Conservation (phyloP, 2,888 invertebrate species). For the Dorcus parallelipipedus region DNA sequence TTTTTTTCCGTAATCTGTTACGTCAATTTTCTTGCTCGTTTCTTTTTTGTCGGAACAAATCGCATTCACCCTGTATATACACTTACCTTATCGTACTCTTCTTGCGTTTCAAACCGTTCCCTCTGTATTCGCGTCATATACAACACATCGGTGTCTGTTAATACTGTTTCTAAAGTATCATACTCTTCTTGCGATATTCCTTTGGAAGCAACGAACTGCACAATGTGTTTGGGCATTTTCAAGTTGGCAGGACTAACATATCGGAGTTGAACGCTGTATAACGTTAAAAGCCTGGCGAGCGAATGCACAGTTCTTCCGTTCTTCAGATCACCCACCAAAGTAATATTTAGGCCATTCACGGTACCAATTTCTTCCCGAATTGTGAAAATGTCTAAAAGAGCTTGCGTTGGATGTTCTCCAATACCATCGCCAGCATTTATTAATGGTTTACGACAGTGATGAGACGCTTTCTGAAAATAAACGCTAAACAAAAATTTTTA, state of each 20-base stretch:
- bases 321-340: conserved; percentile 97
- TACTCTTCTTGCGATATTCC: conserved; percentile 75
- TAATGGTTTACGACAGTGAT: conserved; percentile 82
- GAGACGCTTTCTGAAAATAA: conserved; percentile 68
- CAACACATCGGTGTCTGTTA: conserved; percentile 92
- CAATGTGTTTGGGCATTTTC: conserved; percentile 87
- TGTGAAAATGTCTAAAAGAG: conserved; percentile 94
- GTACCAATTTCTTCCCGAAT: conserved; percentile 99
- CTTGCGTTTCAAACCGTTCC: conserved; percentile 80
- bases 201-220: conserved; percentile 72
- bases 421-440: conserved; percentile 98
- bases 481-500: not conserved
- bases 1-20: too few relatives aligned
- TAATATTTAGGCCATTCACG: conserved; percentile 94
- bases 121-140: conserved; percentile 98
- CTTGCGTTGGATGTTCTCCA: conserved; percentile 97
- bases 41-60: too few relatives aligned
- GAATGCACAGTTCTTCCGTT: conserved; percentile 99
- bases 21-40: too few relatives aligned
- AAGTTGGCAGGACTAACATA: conserved; percentile 88
- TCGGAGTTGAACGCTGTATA: conserved; percentile 89
- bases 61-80: not conserved
- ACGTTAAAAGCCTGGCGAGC: conserved; percentile 84
- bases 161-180: conserved; percentile 75
- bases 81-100: conserved; percentile 81